Conservation (phyloP, 2,113 vertebrate species). For the Trichechus manatus region DNA sequence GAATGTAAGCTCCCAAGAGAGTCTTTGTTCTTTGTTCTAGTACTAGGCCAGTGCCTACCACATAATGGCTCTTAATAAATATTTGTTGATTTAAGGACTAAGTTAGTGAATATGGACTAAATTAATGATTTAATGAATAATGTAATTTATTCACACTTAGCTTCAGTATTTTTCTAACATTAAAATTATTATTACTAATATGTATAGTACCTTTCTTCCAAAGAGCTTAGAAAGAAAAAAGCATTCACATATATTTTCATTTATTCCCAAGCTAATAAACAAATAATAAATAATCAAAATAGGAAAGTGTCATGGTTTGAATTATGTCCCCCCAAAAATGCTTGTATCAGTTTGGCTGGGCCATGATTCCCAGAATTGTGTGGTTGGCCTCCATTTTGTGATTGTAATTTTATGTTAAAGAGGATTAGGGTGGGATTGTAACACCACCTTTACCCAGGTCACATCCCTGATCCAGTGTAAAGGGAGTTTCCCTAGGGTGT, state of each 20-base stretch:
- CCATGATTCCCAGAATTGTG: no score
- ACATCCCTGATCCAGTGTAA: no score
- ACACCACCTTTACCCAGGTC: no score
- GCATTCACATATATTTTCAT: not conserved
- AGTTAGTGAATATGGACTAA: not conserved
- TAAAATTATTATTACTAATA: not conserved
- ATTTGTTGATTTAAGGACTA: not conserved
- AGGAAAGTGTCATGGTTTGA: not conserved
- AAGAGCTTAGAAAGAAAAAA: not conserved
- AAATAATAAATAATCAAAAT: not conserved
- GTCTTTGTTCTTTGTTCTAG: not conserved
- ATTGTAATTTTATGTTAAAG: no score
- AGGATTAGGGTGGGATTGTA: no score
- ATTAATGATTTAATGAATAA: no score
- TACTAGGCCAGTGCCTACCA: not conserved
- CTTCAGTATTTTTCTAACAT: conserved; percentile 23
- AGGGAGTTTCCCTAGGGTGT: no score
- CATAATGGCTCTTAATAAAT: not conserved
- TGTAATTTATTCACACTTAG: not conserved
- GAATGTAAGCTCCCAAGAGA: not conserved
- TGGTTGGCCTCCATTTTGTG: no score
- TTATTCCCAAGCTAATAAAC: not conserved
- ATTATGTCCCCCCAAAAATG: no score
- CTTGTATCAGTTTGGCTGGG: no score
- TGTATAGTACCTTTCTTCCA: not conserved